phyloP scores from a whole-genome alignment of 2,797 vertebrate species.

The Periparus ater region DNA sequence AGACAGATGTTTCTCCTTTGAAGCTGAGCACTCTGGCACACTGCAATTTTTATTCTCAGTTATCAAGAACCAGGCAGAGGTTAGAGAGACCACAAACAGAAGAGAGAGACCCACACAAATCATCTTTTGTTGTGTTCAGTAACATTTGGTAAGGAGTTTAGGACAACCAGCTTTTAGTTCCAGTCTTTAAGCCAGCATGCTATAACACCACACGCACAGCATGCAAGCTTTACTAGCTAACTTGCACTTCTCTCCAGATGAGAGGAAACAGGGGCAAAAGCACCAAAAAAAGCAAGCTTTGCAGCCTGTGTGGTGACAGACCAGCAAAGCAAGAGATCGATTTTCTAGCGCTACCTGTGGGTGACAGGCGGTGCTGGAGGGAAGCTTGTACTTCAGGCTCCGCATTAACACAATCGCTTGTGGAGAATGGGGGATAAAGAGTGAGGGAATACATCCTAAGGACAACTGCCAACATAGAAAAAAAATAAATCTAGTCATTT shows the following conservation, averaged over 20 bases:
- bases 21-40: not conserved
- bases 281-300: not conserved
- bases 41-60: not conserved
- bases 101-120: not conserved
- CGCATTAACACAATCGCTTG: not conserved
- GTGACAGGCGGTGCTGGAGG: not conserved
- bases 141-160: not conserved
- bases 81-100: slow-evolving; percentile 1
- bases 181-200: not conserved
- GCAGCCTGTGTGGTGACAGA: not conserved
- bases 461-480: not conserved
- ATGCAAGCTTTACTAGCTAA: not conserved
- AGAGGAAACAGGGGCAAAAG: not conserved
- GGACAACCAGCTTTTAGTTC: not conserved
- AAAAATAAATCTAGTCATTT: not conserved
- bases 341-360: not conserved
- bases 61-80: not conserved
- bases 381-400: not conserved
- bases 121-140: not conserved
- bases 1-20: not conserved
- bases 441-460: not conserved
- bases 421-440: fast-evolving
- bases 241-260: not conserved
- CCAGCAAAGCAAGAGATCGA: not conserved
- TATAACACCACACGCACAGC: not conserved